Conservation (phyloP, 2,888 invertebrate genomes). For the Tolmerus cingulatus region DNA sequence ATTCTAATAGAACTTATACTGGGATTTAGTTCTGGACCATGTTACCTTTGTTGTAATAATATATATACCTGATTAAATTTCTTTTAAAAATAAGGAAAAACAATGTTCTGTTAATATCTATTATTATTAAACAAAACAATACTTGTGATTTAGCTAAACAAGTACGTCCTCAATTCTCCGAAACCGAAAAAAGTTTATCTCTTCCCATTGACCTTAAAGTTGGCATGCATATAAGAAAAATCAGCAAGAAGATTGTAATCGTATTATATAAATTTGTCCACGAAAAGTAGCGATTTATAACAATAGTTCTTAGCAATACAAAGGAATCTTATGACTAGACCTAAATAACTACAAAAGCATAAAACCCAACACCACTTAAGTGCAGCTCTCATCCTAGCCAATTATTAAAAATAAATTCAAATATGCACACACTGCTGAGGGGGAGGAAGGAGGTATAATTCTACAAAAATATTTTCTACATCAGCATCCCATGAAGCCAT, state of each 20-base stretch:
- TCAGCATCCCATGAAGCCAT: constrained; percentile 53
- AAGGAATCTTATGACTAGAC: background rate
- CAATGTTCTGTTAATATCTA: too few relatives aligned
- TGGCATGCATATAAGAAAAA: background rate
- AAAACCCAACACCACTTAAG: constrained; percentile 34
- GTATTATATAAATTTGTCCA: background rate
- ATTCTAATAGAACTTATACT: too few relatives aligned
- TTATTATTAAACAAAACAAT: background rate
- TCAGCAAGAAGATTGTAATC: background rate
- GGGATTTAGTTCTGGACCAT: too few relatives aligned
- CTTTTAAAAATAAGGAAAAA: too few relatives aligned
- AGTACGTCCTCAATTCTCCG: too few relatives aligned
- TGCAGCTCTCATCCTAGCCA: background rate
- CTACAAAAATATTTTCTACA: constrained; percentile 1
- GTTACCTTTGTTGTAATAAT: too few relatives aligned
- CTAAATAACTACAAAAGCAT: constrained; percentile 1
- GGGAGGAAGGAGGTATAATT: background rate
- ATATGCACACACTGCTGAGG: background rate
- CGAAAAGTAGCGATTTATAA: background rate
- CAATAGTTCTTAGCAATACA: background rate
- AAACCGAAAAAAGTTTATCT: background rate
- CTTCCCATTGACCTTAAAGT: background rate
- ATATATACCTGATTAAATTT: too few relatives aligned
- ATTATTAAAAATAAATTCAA: background rate
- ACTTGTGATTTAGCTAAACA: background rate